Percentiles rank a stretch among this genome's conserved stretches.
These are phyloP conservation scores for Phragmatobia fuliginosa DNA, from an alignment of 2,888 invertebrate species.

Conservation along the genomic window DNA sequence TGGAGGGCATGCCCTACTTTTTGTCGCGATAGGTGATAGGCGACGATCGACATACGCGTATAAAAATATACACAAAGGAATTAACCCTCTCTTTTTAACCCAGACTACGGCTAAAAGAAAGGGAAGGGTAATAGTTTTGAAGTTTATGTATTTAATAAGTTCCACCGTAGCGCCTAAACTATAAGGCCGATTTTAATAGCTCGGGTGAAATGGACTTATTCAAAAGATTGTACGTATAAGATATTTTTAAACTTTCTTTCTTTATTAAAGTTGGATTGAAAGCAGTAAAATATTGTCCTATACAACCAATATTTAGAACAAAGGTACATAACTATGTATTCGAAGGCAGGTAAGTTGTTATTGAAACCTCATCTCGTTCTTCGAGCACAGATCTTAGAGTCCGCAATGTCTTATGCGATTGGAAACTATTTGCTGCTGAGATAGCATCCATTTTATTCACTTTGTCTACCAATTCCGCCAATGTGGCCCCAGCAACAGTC, in stretches of 20 bases:
- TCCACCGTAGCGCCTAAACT: too few relatives aligned
- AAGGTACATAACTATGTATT: neutral
- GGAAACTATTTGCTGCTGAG: constrained; percentile 44
- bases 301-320: neutral
- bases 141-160: too few relatives aligned
- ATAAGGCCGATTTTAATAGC: too few relatives aligned
- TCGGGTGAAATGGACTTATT: too few relatives aligned
- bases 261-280: neutral
- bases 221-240: too few relatives aligned
- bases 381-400: constrained; percentile 21
- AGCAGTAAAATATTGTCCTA: neutral
- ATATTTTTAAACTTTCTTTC: too few relatives aligned
- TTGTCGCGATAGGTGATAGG: too few relatives aligned
- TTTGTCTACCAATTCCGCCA: constrained; percentile 58
- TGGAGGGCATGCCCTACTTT: too few relatives aligned
- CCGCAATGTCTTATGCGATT: constrained; percentile 50
- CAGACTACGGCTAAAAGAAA: too few relatives aligned
- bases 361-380: neutral
- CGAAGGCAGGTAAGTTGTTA: constrained; percentile 2
- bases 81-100: too few relatives aligned
- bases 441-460: constrained; percentile 61
- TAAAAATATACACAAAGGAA: neutral
- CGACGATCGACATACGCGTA: too few relatives aligned
- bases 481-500: constrained; percentile 49
- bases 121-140: too few relatives aligned